Evolutionary conservation across 2,888 invertebrate genomes (phyloP).

Genomic region (Andricus curvator): DNA sequence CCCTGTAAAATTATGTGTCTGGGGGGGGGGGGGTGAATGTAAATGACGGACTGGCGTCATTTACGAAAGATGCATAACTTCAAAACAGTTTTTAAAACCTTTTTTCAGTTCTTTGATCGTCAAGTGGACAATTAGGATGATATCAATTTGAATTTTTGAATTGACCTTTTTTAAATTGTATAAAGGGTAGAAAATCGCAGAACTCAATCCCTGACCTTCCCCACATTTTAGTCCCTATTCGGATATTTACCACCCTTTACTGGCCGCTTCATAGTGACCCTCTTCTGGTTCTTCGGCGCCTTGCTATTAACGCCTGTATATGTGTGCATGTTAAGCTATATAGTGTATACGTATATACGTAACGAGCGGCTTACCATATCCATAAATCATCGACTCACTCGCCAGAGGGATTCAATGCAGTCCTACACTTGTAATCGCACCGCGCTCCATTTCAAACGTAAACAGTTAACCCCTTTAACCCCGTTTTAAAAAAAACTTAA

Average conservation of each 20-base stretch:
- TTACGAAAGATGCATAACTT: too few relatives aligned
- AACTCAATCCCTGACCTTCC: slow-evolving; percentile 65
- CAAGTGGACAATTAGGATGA: neutral
- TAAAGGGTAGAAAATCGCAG: slow-evolving; percentile 4
- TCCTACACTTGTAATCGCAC: slow-evolving; percentile 50
- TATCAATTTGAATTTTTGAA: neutral
- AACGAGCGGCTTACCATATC: slow-evolving; percentile 47
- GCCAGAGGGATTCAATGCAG: slow-evolving; percentile 53
- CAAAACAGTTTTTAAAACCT: neutral
- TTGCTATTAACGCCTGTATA: slow-evolving; percentile 40
- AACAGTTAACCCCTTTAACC: slow-evolving; percentile 44
- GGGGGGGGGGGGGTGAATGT: too few relatives aligned
- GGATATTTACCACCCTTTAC: slow-evolving; percentile 57
- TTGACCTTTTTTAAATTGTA: neutral
- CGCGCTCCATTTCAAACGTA: slow-evolving; percentile 42
- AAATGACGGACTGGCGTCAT: too few relatives aligned
- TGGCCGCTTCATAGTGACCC: slow-evolving; percentile 53
- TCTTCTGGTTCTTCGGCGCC: slow-evolving; percentile 51
- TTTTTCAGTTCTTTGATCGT: neutral
- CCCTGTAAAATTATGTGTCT: too few relatives aligned
- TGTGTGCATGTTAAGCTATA: slow-evolving; percentile 42
- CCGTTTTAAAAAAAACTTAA: slow-evolving; percentile 3
- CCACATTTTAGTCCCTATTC: slow-evolving; percentile 49
- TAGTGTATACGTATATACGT: slow-evolving; percentile 42
- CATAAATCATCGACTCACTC: slow-evolving; percentile 56